These are phyloP conservation scores for Tachuris rubrigastra DNA, from an alignment of 2,113 vertebrate genomes.

Conservation along the genomic window DNA sequence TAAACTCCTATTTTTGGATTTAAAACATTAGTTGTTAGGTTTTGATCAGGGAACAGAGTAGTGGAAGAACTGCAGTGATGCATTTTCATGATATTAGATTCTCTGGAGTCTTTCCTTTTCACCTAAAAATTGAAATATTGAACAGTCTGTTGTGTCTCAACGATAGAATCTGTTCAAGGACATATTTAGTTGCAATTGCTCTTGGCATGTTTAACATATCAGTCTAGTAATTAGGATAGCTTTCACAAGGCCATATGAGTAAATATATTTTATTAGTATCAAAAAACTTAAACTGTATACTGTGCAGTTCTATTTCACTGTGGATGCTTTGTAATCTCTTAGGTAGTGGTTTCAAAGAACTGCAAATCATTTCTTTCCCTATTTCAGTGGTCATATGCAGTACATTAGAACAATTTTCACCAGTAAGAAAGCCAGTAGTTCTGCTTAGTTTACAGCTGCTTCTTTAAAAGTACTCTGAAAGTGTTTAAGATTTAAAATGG, in stretches of 20 bases:
- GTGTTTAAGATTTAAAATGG: not conserved
- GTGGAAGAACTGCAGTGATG: not conserved
- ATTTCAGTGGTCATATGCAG: not conserved
- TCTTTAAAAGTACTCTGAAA: not conserved
- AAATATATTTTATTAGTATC: not conserved
- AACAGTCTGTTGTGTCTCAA: not conserved
- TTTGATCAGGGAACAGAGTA: not conserved
- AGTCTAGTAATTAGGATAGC: not conserved
- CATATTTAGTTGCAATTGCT: not conserved
- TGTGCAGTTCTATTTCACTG: not conserved
- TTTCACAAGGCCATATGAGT: not conserved
- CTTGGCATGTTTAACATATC: not conserved
- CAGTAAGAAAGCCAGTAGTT: not conserved
- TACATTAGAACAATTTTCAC: not conserved
- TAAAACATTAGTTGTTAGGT: not conserved
- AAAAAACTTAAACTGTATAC: not conserved
- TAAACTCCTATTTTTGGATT: not conserved
- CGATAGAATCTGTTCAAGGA: not conserved
- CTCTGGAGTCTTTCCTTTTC: not conserved
- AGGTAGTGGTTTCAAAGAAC: not conserved
- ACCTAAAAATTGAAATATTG: not conserved
- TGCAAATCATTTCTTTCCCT: not conserved
- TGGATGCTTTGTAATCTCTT: not conserved
- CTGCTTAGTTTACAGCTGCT: not conserved
- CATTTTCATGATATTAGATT: not conserved